These are phyloP conservation scores for Myiozetetes cayanensis DNA, from an alignment of 2,113 vertebrate genomes.

Conservation along the genomic window DNA sequence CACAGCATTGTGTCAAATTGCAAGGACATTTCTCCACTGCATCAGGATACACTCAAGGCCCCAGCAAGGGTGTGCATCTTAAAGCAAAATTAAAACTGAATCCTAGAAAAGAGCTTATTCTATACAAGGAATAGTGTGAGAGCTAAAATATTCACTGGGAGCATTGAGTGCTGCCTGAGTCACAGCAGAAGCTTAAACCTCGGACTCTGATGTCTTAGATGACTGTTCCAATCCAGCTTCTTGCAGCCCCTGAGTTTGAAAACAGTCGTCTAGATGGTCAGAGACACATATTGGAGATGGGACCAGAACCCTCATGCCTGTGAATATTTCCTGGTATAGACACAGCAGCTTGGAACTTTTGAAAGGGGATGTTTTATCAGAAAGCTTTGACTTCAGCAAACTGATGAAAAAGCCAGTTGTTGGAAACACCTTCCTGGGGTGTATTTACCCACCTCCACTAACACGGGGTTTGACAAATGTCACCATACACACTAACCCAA, in stretches of 20 bases:
- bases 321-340: neutral
- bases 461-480: neutral
- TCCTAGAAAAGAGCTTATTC: neutral
- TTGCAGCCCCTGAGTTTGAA: neutral
- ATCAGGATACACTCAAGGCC: neutral
- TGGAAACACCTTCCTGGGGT: neutral
- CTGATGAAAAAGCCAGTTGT: neutral
- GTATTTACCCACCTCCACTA: neutral
- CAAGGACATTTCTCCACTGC: neutral
- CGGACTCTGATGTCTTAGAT: neutral
- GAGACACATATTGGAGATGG: neutral
- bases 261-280: neutral
- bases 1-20: neutral
- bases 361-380: neutral
- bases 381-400: neutral
- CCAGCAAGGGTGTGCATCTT: neutral
- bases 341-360: neutral
- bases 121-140: neutral
- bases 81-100: neutral
- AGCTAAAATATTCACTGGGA: neutral
- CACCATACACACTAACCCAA: neutral
- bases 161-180: neutral
- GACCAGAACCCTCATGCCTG: neutral
- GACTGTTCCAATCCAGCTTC: neutral
- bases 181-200: neutral